Evolutionary conservation across 2,888 invertebrate species (phyloP), one percentile per base, ranked within the genome.

Genomic region (Pyrgus malvae): DNA sequence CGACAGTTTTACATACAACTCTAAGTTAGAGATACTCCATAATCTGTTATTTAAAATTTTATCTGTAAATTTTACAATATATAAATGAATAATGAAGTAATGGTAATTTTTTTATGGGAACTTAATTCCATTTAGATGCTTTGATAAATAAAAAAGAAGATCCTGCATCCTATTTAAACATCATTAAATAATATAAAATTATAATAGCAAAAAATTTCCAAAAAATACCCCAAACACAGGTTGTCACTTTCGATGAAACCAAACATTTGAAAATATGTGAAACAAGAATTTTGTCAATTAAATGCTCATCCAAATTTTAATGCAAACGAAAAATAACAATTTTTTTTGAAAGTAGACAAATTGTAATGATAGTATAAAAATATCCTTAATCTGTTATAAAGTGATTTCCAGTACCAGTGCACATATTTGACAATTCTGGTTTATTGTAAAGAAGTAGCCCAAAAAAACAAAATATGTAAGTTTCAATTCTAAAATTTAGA

Each of bases 221-320:
- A 54, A 41, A 48, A 35, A 48, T 54, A 61, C 61, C 46, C 48
- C 48, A 58, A 37, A 37, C 17, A 59, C 55, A 71, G 63, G 66
- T 55, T 66, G 62, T 68, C 60, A 64, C 59, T 62, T 64, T 60
- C 65, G 61, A 69, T 58, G 60, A 56, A 82, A 79, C 68, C 65
- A 75, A 84, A 82, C 88, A 90, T 87, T 89, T 88, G 89, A 88
- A 90, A 89, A 90, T 85, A 88, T 66, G 89, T 89, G 89, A 90
- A 90, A 86, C 70, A 81, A 82, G 83, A 74, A 53, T 69, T 69
- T 72, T 67, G 71, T 72, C 70, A 72, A 75, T 77, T 75, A 71
- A 66, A 81, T 87, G 85, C 86, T 84, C 87, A 86, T 83, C 85
- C 21, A 29, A 29, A 29, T 25, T 25, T 25, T 3, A 25, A 27